Conservation (phyloP, 2,888 invertebrate species). For the Drosophila recens region DNA sequence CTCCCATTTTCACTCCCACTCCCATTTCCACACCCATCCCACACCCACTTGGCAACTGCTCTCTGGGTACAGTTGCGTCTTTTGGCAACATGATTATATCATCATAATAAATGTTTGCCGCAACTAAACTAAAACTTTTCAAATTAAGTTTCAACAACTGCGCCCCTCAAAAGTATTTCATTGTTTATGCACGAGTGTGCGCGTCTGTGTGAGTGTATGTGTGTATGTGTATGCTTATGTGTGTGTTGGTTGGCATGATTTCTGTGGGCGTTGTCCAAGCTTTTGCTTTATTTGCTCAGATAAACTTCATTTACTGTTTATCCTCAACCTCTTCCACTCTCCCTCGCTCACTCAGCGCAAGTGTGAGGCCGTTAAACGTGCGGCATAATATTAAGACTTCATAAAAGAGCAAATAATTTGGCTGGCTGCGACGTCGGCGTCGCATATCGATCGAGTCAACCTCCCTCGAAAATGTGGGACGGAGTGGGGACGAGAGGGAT, state of each 20-base stretch:
- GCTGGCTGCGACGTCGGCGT: conserved; percentile 28
- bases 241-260: conserved; percentile 14
- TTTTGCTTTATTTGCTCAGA: conserved; percentile 63
- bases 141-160: conserved; percentile 73
- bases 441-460: conserved; percentile 56
- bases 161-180: conserved; percentile 59
- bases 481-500: background rate
- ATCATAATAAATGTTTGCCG: conserved; percentile 78
- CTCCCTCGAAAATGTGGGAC: background rate
- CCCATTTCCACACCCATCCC: background rate
- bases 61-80: conserved; percentile 66
- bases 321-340: background rate
- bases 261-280: conserved; percentile 55
- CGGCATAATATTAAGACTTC: conserved; percentile 79
- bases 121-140: conserved; percentile 74
- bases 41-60: conserved; percentile 8
- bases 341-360: conserved; percentile 21
- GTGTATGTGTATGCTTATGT: background rate
- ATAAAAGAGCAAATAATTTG: conserved; percentile 81
- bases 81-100: conserved; percentile 74
- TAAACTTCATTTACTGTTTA: conserved; percentile 69
- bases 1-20: background rate
- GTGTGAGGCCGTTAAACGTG: conserved; percentile 77
- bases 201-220: conserved; percentile 7
- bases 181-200: conserved; percentile 41